phyloP scores from a whole-genome alignment of 2,113 vertebrate species.

The Rhipidura dahli region DNA sequence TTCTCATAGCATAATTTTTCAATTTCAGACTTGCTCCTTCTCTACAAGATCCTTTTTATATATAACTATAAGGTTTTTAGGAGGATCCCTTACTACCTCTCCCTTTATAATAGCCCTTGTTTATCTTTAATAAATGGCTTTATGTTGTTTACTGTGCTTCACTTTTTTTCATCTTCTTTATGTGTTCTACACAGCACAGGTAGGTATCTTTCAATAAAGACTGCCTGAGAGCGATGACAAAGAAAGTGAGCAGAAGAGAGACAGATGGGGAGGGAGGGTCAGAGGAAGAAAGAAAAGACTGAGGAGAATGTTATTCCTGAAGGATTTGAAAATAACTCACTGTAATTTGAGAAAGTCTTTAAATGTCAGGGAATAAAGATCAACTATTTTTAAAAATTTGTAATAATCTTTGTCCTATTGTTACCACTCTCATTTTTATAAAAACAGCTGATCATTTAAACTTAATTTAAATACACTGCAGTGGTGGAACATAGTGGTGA shows the following conservation, averaged over 20 bases:
- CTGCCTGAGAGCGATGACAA: not conserved
- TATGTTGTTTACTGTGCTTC: slow-evolving; percentile 34
- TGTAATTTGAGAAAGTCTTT: not conserved
- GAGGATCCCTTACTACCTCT: not conserved
- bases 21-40: not conserved
- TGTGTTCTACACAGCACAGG: not conserved
- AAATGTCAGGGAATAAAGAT: not conserved
- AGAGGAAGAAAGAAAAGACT: not conserved
- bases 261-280: not conserved
- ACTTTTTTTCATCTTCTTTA: slow-evolving; percentile 24
- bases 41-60: not conserved
- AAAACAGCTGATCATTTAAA: not conserved
- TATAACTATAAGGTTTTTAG: not conserved
- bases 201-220: slow-evolving; percentile 30
- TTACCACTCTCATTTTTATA: not conserved
- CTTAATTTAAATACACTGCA: not conserved
- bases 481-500: not conserved
- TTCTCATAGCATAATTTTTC: not conserved
- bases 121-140: slow-evolving; percentile 45
- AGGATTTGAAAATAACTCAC: not conserved
- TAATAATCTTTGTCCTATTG: not conserved
- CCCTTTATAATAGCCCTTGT: not conserved
- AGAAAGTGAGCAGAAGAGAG: not conserved
- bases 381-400: not conserved
- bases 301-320: not conserved